Evolutionary conservation across 2,113 vertebrate genomes (phyloP), one percentile per base, ranked within the genome.

Genomic region (Garra rufa): DNA sequence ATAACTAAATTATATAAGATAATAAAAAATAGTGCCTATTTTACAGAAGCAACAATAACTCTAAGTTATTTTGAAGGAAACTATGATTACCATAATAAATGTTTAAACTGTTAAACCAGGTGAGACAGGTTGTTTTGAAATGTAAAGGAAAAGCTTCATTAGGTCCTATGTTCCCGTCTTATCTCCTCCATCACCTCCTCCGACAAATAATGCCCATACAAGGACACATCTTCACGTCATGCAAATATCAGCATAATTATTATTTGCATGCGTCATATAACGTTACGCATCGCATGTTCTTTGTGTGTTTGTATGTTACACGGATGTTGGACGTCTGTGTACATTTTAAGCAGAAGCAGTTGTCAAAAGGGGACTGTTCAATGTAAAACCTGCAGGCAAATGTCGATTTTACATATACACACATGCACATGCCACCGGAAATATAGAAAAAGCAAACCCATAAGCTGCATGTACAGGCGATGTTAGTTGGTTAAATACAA

Each of bases 351-450:
- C 13, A 61, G 76, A 41, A 10, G 17, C 19, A 59, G n/a, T n/a
- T 24, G 34, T 61, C 76, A 63, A 63, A 79, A 79, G 57, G n/a
- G 38, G 76, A 44, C 55, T 78, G 76, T 63, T 63, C 76, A n/a
- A 14, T 30, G 10, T 13, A 43, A 61, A 80, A 19, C 10, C 43
- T 41, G 26, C 80, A 41, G 34, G 26, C 28, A 70, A 82, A 69
- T 81, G 65, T 70, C 79, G 6, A 5, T 0, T 82, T 55, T 71
- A 70, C 65, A 67, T 50, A 34, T 1, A 76, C 61, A 30, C 61
- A 41, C 79, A 76, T 9, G n/a, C 24, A 81, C 44, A 50, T 70
- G 13, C 80, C n/a, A n/a, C n/a, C 80, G 80, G 80, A 82, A 82
- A 82, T 55, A 55, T 30, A 24, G 17, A 41, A 70, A 11, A 43